Evolutionary conservation across 2,113 vertebrate species (phyloP).

Genomic region (Mastomys coucha): DNA sequence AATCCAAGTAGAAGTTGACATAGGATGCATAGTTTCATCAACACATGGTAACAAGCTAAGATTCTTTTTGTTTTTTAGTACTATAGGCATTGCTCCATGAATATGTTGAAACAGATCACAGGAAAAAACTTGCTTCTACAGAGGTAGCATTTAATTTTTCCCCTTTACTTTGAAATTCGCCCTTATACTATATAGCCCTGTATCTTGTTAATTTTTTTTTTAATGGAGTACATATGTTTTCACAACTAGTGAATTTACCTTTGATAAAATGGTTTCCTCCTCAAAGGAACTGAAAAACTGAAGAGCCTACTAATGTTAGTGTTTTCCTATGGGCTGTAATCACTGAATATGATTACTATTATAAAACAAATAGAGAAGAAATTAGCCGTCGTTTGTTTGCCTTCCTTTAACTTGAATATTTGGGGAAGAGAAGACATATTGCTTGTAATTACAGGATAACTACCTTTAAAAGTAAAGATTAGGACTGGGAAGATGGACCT

Average conservation of each 20-base stretch:
- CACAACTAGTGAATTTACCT: neutral
- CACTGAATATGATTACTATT: neutral
- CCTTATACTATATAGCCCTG: neutral
- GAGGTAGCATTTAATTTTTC: neutral
- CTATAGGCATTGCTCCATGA: neutral
- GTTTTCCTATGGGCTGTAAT: neutral
- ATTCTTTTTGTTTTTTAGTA: neutral
- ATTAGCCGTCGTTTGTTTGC: neutral
- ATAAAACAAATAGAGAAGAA: neutral
- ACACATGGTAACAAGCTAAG: neutral
- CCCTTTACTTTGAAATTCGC: neutral
- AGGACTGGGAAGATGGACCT: neutral
- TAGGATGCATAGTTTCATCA: neutral
- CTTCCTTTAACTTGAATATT: neutral
- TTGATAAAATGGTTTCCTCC: neutral
- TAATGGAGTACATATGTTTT: neutral
- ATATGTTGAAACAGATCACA: constrained; percentile 22
- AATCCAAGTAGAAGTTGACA: constrained; percentile 4
- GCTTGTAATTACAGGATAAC: neutral
- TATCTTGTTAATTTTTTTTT: neutral
- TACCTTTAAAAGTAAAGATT: neutral
- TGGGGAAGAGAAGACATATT: neutral
- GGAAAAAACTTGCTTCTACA: neutral
- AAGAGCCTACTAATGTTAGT: neutral
- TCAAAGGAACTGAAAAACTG: neutral